phyloP scores from a whole-genome alignment of 2,888 invertebrate species.

The Miltochrista miniata region DNA sequence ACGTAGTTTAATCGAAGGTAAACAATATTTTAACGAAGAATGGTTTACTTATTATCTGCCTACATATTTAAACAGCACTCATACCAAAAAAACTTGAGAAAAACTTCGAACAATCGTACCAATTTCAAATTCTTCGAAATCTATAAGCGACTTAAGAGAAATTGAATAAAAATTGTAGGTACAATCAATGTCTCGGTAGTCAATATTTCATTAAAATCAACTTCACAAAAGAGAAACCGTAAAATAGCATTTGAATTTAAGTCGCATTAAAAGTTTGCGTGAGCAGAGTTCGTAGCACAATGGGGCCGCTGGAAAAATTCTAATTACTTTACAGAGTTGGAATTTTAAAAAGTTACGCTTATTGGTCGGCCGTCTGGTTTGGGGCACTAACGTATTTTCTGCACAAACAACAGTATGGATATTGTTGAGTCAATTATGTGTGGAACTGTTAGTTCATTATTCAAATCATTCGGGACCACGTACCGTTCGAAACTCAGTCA shows the following conservation, averaged over 20 bases:
- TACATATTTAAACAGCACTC: too few relatives aligned
- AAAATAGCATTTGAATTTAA: conserved; percentile 79
- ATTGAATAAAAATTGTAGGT: conserved; percentile 26
- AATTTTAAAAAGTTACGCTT: conserved; percentile 73
- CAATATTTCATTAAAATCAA: conserved; percentile 67
- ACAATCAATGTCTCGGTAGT: conserved; percentile 43
- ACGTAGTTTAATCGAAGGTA: too few relatives aligned
- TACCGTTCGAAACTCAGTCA: too few relatives aligned
- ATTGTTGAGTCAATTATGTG: conserved; percentile 12
- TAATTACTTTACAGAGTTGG: conserved; percentile 78
- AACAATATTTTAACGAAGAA: too few relatives aligned
- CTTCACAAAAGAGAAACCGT: conserved; percentile 68
- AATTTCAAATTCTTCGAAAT: too few relatives aligned
- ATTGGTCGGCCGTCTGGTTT: conserved; percentile 47
- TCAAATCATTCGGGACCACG: too few relatives aligned
- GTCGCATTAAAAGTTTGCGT: conserved; percentile 80
- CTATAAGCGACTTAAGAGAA: background rate
- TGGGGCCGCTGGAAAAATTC: conserved; percentile 78
- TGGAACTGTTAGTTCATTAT: background rate
- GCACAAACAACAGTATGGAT: conserved; percentile 25
- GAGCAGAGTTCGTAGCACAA: conserved; percentile 75
- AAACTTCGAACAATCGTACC: too few relatives aligned
- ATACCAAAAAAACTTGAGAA: too few relatives aligned
- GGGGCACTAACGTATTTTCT: conserved; percentile 50
- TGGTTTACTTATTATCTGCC: too few relatives aligned